These are phyloP conservation scores for Caenorhabditis imperialis DNA, from an alignment of 2,888 invertebrate species.

Conservation along the genomic window DNA sequence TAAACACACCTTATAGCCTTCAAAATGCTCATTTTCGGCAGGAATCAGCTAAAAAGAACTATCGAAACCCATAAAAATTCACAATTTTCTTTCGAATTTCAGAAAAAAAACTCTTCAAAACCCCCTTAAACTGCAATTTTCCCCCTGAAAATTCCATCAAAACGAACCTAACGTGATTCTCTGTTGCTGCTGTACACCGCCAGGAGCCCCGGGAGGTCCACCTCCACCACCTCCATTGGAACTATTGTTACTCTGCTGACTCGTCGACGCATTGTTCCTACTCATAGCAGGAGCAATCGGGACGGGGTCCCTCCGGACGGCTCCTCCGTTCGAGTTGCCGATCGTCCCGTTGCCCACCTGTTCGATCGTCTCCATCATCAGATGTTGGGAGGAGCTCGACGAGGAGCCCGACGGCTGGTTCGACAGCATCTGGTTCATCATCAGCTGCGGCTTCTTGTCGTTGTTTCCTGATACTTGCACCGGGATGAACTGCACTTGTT, in stretches of 20 bases:
- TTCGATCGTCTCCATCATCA: slow-evolving; percentile 32
- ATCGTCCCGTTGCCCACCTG: slow-evolving; percentile 32
- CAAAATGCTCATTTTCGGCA: no score
- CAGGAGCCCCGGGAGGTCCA: background rate
- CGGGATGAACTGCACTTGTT: slow-evolving; percentile 65
- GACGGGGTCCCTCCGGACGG: slow-evolving; percentile 33
- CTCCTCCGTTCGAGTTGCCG: slow-evolving; percentile 7
- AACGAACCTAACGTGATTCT: slow-evolving; percentile 72
- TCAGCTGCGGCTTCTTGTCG: slow-evolving; percentile 22
- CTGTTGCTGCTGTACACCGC: slow-evolving; percentile 69
- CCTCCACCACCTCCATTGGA: slow-evolving; percentile 8
- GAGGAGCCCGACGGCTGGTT: slow-evolving; percentile 5
- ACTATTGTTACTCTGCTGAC: slow-evolving; percentile 24
- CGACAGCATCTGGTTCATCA: slow-evolving; percentile 41
- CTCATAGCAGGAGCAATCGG: slow-evolving; percentile 45
- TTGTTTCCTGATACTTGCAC: slow-evolving; percentile 50
- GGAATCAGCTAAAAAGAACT: no score
- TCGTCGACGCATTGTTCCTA: slow-evolving; percentile 12
- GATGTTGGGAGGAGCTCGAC: slow-evolving; percentile 6
- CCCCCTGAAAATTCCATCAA: background rate
- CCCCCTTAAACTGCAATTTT: background rate
- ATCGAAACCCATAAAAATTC: no score
- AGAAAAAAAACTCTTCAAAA: no score
- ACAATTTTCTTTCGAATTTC: no score
- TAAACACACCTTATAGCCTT: no score